Base-by-base conservation (phyloP, 1,140 invertebrate species). In the Drosophila teissieri region DNA sequence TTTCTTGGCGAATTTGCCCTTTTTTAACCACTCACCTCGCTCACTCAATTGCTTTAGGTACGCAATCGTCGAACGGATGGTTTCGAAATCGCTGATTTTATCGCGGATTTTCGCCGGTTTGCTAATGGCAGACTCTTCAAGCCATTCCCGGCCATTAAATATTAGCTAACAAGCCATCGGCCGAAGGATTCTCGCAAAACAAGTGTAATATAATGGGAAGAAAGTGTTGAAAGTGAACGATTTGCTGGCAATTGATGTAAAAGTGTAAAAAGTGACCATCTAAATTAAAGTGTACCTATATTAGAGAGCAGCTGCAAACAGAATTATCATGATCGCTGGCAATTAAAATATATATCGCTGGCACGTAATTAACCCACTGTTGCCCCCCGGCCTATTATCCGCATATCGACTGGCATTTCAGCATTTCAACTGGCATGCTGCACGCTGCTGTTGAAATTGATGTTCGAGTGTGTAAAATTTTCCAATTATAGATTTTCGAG, bases 401-500 rank as follows among this genome's bases (percentile, higher is more conserved):
- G 44, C 34, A 45, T 24, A 39, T 14, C 51, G 31, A 45, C 34
- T 54, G 48, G 24, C 34, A 17, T 45, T 52, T 56, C 58, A 52
- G 24, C 34, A 22, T 45, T 52, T 56, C 58, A 52, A 74, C 70
- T 64, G 52, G n/a, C 27, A 49, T 61, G 76, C 27, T 49, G 65
- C 51, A 49, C 56, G 76, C 27, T 40, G 65, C 51, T 79, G 58
- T 69, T 73, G 37, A 68, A 88, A 89, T 88, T 89, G 76, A 89
- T 83, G 83, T 88, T 88, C 84, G 83, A 86, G 83, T 86, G 83
- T 88, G 83, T 88, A 83, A 78, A 88, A 89, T 89, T 88, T 89
- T 88, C 84, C 83, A 88, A 89, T 88, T 88, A 88, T 77, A 88
- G 84, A 88, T 68, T 78, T 80, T 73, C 58, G 61, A 56, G 52